phyloP scores from a whole-genome alignment of 2,113 vertebrate species.

The Nothobranchius furzeri region DNA sequence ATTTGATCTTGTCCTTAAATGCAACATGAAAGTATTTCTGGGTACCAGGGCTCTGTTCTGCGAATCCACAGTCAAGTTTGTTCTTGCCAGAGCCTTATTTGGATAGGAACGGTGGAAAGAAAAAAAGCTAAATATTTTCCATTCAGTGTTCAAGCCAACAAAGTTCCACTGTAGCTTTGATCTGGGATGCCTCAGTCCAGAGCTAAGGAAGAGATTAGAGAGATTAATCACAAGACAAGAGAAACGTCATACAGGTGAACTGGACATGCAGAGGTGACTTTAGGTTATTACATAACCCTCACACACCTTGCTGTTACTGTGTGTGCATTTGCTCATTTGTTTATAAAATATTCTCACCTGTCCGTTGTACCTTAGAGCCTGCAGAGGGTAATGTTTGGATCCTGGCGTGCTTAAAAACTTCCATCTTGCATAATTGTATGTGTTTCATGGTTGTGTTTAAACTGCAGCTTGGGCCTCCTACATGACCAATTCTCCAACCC shows the following conservation, averaged over 20 bases:
- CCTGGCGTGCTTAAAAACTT: background rate
- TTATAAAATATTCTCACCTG: background rate
- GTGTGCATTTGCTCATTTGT: background rate
- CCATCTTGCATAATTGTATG: background rate
- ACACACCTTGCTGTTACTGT: background rate
- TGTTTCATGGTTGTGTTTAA: conserved; percentile 4
- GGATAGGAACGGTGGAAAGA: background rate
- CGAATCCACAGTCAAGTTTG: conserved; percentile 39
- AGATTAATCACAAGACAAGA: too few species aligned
- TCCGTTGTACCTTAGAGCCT: background rate
- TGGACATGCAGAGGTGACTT: conserved; percentile 20
- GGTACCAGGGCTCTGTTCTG: background rate
- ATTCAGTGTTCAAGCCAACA: conserved; percentile 10
- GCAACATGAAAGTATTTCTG: background rate
- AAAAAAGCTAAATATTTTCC: conserved; percentile 21
- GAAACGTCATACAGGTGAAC: conserved; percentile 18
- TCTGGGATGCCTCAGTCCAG: conserved; percentile 3
- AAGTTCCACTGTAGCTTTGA: background rate
- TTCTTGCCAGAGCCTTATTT: conserved; percentile 29
- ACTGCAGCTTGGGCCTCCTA: conserved; percentile 93
- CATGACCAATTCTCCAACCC: conserved; percentile 95
- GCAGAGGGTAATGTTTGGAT: too few species aligned
- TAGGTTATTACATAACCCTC: conserved; percentile 26
- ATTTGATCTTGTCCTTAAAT: background rate
- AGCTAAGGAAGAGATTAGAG: background rate